Evolutionary conservation across 2,113 vertebrate genomes (phyloP).

Genomic region (Aix galericulata): DNA sequence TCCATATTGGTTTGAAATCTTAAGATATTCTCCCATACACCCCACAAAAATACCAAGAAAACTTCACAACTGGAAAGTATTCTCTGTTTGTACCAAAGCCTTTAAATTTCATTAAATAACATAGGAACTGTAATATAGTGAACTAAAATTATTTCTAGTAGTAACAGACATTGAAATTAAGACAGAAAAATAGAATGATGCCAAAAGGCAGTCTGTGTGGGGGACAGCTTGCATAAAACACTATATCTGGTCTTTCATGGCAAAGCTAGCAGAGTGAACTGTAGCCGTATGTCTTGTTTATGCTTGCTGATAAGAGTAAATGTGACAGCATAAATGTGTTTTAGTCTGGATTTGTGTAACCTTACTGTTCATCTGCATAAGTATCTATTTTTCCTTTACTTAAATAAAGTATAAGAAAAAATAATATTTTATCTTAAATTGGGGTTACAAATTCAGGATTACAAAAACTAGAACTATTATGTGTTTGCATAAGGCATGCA

Average conservation of each 20-base stretch:
- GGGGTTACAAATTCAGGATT: neutral
- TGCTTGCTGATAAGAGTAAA: neutral
- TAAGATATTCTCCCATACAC: neutral
- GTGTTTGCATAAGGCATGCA: neutral
- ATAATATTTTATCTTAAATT: neutral
- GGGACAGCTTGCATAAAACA: fast-evolving
- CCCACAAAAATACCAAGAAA: neutral
- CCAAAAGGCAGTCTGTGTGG: neutral
- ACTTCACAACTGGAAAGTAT: neutral
- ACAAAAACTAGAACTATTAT: neutral
- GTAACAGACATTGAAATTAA: neutral
- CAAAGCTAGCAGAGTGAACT: neutral
- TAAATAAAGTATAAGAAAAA: neutral
- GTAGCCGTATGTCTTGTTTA: fast-evolving
- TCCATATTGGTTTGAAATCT: neutral
- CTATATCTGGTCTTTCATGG: neutral
- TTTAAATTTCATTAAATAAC: neutral
- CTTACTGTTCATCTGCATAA: neutral
- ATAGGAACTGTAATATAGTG: neutral
- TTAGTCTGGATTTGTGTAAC: neutral
- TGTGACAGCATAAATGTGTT: neutral
- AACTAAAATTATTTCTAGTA: neutral
- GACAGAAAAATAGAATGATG: neutral
- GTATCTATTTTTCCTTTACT: neutral
- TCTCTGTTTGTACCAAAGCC: neutral